Percentiles rank a stretch among this genome's conserved stretches.
phyloP scores from a whole-genome alignment of 2,113 vertebrate genomes.

The Regulus satrapa region DNA sequence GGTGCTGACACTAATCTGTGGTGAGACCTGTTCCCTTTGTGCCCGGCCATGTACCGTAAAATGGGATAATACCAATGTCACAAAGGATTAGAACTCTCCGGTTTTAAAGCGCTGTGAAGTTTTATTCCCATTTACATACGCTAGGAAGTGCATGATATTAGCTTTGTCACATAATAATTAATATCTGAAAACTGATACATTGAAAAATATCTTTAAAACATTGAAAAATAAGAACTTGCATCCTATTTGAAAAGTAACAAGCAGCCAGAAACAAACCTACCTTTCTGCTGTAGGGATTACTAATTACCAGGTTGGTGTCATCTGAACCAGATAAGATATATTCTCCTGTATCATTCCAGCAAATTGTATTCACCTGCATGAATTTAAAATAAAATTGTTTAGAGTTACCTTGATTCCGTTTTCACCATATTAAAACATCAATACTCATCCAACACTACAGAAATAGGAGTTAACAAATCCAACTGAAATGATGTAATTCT shows the following conservation, averaged over 20 bases:
- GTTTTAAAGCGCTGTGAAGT: neutral
- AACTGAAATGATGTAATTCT: neutral
- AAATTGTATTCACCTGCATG: constrained; percentile 96
- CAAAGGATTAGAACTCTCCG: neutral
- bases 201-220: neutral
- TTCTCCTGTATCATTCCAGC: constrained; percentile 96
- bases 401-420: neutral
- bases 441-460: neutral
- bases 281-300: constrained; percentile 96
- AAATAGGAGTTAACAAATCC: neutral
- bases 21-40: constrained; percentile 24
- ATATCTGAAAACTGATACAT: neutral
- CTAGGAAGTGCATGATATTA: neutral
- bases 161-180: neutral
- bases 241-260: neutral
- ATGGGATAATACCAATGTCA: neutral
- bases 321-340: constrained; percentile 97
- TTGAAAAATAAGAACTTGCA: neutral
- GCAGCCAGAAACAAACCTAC: constrained; percentile 67
- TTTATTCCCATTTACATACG: neutral
- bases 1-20: constrained; percentile 24
- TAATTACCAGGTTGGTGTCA: constrained; percentile 95
- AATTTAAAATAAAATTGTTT: constrained; percentile 19
- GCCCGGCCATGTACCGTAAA: neutral
- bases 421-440: neutral